phyloP scores from a whole-genome alignment of 2,888 invertebrate species.

The Platynereis dumerilii region DNA sequence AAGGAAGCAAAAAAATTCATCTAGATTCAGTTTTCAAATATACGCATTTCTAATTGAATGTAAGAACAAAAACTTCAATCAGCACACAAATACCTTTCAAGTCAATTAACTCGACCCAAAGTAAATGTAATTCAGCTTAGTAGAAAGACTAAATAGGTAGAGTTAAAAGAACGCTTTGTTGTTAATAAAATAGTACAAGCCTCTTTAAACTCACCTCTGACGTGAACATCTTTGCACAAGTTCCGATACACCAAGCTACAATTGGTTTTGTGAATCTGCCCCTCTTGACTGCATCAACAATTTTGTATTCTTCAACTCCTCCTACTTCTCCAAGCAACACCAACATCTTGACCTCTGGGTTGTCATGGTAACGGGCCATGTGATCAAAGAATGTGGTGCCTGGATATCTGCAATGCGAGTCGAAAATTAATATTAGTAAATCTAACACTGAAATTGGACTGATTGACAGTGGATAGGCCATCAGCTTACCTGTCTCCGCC shows the following conservation, averaged over 20 bases:
- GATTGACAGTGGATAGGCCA: no score
- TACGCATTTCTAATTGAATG: no score
- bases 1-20: background rate
- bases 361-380: constrained; percentile 78
- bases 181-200: background rate
- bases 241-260: constrained; percentile 99
- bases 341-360: constrained; percentile 83
- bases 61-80: no score
- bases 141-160: background rate
- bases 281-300: constrained; percentile 83
- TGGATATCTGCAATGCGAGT: constrained; percentile 76
- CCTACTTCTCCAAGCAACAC: constrained; percentile 97
- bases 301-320: constrained; percentile 96
- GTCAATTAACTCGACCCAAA: no score
- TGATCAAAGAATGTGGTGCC: constrained; percentile 99
- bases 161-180: background rate
- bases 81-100: no score
- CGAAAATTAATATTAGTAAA: no score
- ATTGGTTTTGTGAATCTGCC: constrained; percentile 88
- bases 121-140: no score
- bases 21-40: no score
- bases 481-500: constrained; percentile 78
- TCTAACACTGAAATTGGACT: no score
- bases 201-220: constrained; percentile 66
- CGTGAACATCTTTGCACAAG: constrained; percentile 68